These are phyloP conservation scores for Gymnogyps californianus DNA, from an alignment of 2,113 vertebrate species.

Conservation along the genomic window DNA sequence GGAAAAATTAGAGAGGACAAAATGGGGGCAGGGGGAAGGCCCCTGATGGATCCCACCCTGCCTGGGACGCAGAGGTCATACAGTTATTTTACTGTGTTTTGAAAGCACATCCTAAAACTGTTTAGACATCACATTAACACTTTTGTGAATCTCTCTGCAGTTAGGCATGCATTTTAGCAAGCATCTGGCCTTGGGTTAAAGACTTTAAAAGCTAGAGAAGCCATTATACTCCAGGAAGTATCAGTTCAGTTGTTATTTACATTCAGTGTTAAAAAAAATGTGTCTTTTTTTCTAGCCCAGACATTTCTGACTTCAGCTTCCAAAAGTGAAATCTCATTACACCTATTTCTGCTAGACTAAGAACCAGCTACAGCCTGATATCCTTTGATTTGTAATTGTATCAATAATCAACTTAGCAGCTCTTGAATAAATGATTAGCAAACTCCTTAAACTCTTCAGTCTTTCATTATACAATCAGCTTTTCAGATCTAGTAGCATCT, in stretches of 20 bases:
- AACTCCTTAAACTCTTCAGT: background rate
- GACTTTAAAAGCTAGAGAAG: background rate
- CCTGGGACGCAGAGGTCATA: background rate
- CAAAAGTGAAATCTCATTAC: background rate
- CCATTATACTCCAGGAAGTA: background rate
- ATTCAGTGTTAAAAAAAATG: background rate
- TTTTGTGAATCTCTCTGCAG: background rate
- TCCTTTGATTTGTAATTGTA: background rate
- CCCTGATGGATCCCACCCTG: background rate
- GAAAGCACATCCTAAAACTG: background rate
- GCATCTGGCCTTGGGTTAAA: background rate
- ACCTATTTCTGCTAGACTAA: background rate
- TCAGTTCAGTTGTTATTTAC: background rate
- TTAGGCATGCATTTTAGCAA: background rate
- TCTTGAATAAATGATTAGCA: background rate
- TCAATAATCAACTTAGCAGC: background rate
- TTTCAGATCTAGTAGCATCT: background rate
- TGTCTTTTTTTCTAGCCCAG: background rate
- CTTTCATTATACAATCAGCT: background rate
- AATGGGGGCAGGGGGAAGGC: background rate
- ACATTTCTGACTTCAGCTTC: background rate
- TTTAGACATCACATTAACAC: background rate
- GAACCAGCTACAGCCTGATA: background rate
- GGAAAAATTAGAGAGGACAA: background rate
- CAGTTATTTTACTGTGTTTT: background rate